phyloP scores from a whole-genome alignment of 2,113 vertebrate species.

The Mellivora capensis region DNA sequence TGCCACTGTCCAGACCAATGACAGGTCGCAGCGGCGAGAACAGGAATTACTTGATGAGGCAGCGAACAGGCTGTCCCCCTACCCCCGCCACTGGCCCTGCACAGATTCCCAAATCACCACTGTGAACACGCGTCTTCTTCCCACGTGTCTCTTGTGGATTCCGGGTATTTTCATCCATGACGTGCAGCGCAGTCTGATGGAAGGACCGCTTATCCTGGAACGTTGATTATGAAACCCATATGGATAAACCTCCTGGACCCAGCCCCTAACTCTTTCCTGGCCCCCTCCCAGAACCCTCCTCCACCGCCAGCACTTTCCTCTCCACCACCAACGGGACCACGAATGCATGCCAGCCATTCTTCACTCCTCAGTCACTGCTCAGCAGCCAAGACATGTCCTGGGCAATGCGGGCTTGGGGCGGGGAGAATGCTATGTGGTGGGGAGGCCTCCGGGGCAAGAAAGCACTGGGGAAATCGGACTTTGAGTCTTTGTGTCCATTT shows the following conservation, averaged over 20 bases:
- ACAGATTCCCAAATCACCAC: not conserved
- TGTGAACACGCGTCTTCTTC: not conserved
- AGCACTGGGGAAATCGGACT: not conserved
- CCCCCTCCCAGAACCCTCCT: no score
- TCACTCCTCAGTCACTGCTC: not conserved
- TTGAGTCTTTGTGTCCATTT: not conserved
- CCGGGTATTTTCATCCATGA: not conserved
- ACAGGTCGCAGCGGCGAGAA: not conserved
- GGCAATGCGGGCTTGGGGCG: not conserved
- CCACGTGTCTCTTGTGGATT: not conserved
- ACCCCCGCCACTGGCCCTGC: not conserved
- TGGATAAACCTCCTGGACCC: not conserved
- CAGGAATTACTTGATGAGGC: not conserved
- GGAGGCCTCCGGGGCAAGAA: not conserved
- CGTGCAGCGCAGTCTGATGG: no score
- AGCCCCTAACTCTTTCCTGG: no score
- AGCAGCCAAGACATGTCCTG: not conserved
- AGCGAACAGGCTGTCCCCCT: not conserved
- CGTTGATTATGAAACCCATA: not conserved
- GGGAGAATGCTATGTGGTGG: no score
- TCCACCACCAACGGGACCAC: not conserved
- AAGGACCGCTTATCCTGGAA: not conserved
- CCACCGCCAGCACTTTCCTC: not conserved
- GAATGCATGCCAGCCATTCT: not conserved
- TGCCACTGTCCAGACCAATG: not conserved